phyloP scores from a whole-genome alignment of 2,113 vertebrate species.

The Apteryx mantelli region DNA sequence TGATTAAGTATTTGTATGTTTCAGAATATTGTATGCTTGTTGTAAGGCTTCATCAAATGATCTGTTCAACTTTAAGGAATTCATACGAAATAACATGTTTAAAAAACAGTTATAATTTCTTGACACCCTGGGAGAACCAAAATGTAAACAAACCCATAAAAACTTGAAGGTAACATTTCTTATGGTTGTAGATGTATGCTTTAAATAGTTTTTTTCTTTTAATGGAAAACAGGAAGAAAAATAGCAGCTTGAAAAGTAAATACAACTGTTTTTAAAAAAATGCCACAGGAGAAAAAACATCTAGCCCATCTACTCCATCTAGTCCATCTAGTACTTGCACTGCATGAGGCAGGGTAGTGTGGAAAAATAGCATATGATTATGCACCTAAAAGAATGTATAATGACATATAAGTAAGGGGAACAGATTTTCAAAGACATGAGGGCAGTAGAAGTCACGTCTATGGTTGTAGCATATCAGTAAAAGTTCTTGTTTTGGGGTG shows the following conservation, averaged over 20 bases:
- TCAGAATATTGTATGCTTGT: slow-evolving; percentile 16
- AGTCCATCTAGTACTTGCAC: not conserved
- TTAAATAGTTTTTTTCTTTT: not conserved
- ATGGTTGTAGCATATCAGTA: not conserved
- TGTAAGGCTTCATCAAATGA: slow-evolving; percentile 22
- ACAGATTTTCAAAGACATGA: not conserved
- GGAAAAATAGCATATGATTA: not conserved
- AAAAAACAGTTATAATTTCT: slow-evolving; percentile 4
- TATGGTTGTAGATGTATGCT: not conserved
- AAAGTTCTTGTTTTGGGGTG: not conserved
- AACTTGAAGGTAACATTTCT: not conserved
- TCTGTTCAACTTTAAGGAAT: not conserved
- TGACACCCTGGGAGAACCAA: not conserved
- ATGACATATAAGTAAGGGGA: not conserved
- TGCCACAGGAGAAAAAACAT: not conserved
- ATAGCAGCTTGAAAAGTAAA: not conserved
- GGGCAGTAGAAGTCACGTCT: not conserved
- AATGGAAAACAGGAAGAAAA: not conserved
- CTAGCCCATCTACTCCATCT: too few species aligned
- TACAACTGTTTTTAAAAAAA: not conserved
- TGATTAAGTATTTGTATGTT: not conserved
- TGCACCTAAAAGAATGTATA: not conserved
- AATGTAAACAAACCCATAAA: not conserved
- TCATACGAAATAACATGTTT: not conserved
- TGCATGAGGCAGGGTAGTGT: not conserved